A percentile compares a stretch with the other conserved stretches of the same genome.
Conservation (phyloP, 2,797 vertebrate species). For the Melanotaenia parkinsoni region DNA sequence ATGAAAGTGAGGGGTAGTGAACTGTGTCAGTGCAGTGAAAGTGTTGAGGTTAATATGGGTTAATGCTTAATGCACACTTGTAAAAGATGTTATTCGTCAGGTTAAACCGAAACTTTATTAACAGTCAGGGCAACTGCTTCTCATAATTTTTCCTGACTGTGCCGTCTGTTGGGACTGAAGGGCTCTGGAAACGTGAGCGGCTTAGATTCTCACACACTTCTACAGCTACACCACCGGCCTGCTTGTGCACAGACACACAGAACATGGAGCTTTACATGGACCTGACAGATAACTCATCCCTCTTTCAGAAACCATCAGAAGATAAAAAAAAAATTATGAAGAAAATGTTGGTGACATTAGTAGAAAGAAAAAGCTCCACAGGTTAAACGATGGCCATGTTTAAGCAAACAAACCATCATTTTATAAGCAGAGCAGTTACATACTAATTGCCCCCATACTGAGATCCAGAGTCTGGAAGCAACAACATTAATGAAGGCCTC, state of each 20-base stretch:
- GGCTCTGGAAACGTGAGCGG: slow-evolving; percentile 20
- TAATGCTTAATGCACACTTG: slow-evolving; percentile 68
- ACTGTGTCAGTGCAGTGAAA: slow-evolving; percentile 55
- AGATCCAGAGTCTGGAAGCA: slow-evolving; percentile 58
- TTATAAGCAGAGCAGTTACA: slow-evolving; percentile 45
- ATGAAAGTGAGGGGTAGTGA: slow-evolving; percentile 50
- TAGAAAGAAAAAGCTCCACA: neutral
- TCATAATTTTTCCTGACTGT: neutral
- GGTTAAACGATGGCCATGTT: slow-evolving; percentile 34
- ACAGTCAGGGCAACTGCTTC: slow-evolving; percentile 22
- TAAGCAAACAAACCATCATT: slow-evolving; percentile 47
- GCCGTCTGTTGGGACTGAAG: slow-evolving; percentile 15
- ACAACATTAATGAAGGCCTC: slow-evolving; percentile 61
- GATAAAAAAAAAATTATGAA: slow-evolving; percentile 1
- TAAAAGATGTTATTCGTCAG: slow-evolving; percentile 52
- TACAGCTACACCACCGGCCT: neutral
- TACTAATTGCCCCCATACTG: slow-evolving; percentile 69
- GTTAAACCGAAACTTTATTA: slow-evolving; percentile 68
- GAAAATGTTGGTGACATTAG: neutral
- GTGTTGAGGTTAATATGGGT: slow-evolving; percentile 67
- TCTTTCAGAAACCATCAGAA: slow-evolving; percentile 49
- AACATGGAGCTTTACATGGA: slow-evolving; percentile 29
- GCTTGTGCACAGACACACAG: neutral
- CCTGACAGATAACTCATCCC: slow-evolving; percentile 22
- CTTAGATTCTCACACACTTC: slow-evolving; percentile 3